A percentile compares a stretch with the other conserved stretches of the same genome.
Evolutionary conservation across 2,113 vertebrate species (phyloP).

Genomic region (Trinectes maculatus): DNA sequence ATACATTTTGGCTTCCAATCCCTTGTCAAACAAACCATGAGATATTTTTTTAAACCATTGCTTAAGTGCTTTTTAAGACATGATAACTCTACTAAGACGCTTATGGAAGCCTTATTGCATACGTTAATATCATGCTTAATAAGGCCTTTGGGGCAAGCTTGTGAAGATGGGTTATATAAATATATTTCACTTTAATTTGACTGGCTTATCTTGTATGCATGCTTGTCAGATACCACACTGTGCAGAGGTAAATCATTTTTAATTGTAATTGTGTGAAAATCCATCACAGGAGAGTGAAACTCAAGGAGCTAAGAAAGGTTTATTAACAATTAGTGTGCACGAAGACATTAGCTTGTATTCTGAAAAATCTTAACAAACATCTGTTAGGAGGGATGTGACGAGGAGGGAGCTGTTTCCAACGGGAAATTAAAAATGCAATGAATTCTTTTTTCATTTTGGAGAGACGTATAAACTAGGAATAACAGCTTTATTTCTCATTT

Average conservation of each 20-base stretch:
- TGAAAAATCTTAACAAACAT: conserved; percentile 36
- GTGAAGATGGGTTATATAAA: conserved; percentile 18
- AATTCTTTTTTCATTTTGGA: conserved; percentile 11
- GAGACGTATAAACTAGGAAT: conserved; percentile 1
- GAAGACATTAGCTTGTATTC: conserved; percentile 3
- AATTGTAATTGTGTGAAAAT: conserved; percentile 5
- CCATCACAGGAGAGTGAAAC: conserved; percentile 8
- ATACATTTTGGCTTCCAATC: conserved; percentile 1
- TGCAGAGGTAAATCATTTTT: conserved; percentile 13
- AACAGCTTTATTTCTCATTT: conserved; percentile 50
- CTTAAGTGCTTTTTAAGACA: neutral
- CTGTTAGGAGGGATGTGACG: conserved; percentile 34
- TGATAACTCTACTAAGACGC: neutral
- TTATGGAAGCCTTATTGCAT: conserved; percentile 19
- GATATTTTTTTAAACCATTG: neutral
- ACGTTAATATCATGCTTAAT: conserved; percentile 18
- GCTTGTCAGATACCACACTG: neutral
- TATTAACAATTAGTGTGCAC: neutral
- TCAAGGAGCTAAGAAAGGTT: neutral
- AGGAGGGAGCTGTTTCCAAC: neutral
- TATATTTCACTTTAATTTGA: conserved; percentile 15
- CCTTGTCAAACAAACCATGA: neutral
- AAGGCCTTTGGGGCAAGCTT: conserved; percentile 8
- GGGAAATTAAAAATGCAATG: conserved; percentile 29
- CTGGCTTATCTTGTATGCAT: conserved; percentile 1